Conservation (phyloP, 2,797 vertebrate genomes). For the Furcifer pardalis region DNA sequence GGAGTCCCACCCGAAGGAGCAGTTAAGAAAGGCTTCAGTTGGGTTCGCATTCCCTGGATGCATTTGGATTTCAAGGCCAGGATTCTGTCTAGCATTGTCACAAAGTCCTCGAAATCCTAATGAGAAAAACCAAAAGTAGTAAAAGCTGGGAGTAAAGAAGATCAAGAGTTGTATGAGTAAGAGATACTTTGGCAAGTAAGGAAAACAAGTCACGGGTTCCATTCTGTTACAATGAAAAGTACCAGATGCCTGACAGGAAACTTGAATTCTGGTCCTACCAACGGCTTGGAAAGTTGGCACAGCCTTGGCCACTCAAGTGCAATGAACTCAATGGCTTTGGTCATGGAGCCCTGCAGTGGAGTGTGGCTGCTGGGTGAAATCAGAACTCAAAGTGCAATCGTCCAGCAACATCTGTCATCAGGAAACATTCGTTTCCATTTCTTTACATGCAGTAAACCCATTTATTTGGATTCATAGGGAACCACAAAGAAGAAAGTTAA, state of each 20-base stretch:
- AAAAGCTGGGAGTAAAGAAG: not conserved
- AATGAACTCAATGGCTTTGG: not conserved
- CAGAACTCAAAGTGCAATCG: too few relatives aligned
- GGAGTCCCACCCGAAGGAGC: conserved; percentile 20
- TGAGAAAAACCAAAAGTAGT: conserved; percentile 17
- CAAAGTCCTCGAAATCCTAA: conserved; percentile 85
- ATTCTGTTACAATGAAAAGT: not conserved
- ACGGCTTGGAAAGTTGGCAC: not conserved
- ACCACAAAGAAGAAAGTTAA: too few relatives aligned
- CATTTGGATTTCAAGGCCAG: conserved; percentile 81
- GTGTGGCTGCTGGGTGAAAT: not conserved
- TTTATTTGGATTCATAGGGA: too few relatives aligned
- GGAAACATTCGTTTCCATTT: not conserved
- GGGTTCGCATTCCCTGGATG: conserved; percentile 79
- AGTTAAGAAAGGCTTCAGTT: conserved; percentile 78
- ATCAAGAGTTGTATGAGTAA: too few relatives aligned
- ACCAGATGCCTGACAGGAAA: not conserved
- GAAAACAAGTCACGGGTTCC: not conserved
- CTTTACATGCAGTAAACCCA: too few relatives aligned
- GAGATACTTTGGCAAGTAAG: not conserved
- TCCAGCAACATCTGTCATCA: not conserved
- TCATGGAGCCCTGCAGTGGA: not conserved
- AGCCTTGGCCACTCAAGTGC: not conserved
- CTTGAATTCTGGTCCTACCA: not conserved
- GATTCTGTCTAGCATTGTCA: conserved; percentile 83